Evolutionary conservation across 2,797 vertebrate species (phyloP), one percentile per base, ranked within the genome.

Genomic region (Bradypus variegatus): DNA sequence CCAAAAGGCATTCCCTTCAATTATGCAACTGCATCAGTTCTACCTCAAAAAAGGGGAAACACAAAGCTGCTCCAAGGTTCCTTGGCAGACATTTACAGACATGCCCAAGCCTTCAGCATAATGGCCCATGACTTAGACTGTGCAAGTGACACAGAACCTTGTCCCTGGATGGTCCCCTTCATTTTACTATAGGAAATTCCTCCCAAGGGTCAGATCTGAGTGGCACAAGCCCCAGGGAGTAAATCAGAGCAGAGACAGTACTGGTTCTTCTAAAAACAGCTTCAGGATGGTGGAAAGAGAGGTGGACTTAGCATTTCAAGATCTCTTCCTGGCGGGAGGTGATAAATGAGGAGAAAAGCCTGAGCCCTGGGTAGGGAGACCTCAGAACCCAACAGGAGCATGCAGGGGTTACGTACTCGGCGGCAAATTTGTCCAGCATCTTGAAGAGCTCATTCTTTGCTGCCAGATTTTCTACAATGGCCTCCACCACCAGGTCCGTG

Each of bases 401-500:
- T 4, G 6, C 58, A 53, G 15, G 45, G 23, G 33, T 27, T 67
- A 97, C 96, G 81, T 98, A 99, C 99, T 97, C 97, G 8, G 99
- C 98, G 2, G 99, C 99, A 93, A 98, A 97, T 96, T 99, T 99
- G 97, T 99, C 99, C 94, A 99, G 98, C 1, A 90, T 97, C 80
- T 98, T 97, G 96, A 99, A 99, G 78, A 99, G 97, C 72, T 98
- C 97, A 33, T 98, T 98, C 95, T 99, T 99, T 89, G 98, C 80
- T 73, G 98, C 96, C 25, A 99, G 89, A 89, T 99, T 99, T 97
- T 99, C 99, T 94, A 99, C 97, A 12, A 99, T 99, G 95, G 99
- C 99, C 96, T 99, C 99, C 97, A 99, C 92, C 94, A 99, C 98
- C 33, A 99, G 98, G 96, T 99, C 99, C 0, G 98, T 98, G 95